Evolutionary conservation across 2,888 invertebrate species (phyloP).

Genomic region (Tinea semifulvella): DNA sequence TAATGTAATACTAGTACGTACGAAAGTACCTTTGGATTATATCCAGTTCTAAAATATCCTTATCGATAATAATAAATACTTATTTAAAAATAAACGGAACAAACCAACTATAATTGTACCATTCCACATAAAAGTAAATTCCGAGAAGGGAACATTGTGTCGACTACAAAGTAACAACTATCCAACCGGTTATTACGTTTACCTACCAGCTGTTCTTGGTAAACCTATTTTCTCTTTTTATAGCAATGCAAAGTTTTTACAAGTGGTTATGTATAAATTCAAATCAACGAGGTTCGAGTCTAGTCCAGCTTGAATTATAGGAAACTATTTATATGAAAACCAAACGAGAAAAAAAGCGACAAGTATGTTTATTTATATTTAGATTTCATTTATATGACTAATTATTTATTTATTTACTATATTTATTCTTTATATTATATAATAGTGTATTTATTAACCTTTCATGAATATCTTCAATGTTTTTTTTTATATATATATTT

Average conservation of each 20-base stretch:
- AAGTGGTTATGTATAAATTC: conserved; percentile 1
- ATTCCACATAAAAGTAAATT: background rate
- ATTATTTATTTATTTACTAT: no score
- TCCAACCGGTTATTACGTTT: conserved; percentile 7
- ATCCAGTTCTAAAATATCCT: background rate
- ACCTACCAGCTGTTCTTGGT: conserved; percentile 7
- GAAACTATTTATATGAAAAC: no score
- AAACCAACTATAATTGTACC: background rate
- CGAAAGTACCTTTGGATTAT: no score
- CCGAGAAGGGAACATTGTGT: conserved; percentile 3
- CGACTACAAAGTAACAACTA: conserved; percentile 4
- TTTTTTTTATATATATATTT: no score
- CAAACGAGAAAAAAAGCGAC: background rate
- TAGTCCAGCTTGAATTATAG: no score
- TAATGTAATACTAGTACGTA: no score
- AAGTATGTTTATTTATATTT: background rate
- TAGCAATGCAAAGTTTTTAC: background rate
- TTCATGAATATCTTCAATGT: no score
- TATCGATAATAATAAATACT: background rate
- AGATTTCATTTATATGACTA: no score
- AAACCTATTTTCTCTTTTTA: conserved; percentile 10
- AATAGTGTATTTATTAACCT: no score
- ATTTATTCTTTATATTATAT: no score
- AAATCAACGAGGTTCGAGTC: no score
- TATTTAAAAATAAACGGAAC: conserved; percentile 1